Conservation (phyloP, 2,888 invertebrate species). For the Tupiocoris notatus region DNA sequence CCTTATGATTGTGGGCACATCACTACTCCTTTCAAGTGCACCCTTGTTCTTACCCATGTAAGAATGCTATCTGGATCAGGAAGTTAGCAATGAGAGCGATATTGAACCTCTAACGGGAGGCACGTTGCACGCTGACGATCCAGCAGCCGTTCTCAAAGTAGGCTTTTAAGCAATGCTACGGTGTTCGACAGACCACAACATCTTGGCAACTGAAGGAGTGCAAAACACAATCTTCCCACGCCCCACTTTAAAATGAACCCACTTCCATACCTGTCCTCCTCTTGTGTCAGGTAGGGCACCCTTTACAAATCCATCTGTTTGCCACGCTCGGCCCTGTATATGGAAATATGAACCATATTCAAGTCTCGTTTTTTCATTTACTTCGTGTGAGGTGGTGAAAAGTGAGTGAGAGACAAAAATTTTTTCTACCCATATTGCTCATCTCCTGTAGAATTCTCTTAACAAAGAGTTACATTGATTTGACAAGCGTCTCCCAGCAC, state of each 20-base stretch:
- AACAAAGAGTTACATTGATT: too few species aligned
- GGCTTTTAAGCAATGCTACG: conserved; percentile 15
- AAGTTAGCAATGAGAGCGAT: background rate
- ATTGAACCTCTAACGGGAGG: conserved; percentile 23
- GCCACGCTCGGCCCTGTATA: too few species aligned
- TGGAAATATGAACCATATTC: too few species aligned
- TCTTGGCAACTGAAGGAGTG: conserved; percentile 25
- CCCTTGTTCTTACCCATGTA: conserved; percentile 16
- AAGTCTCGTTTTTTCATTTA: too few species aligned
- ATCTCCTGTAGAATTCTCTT: too few species aligned
- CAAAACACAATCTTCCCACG: conserved; percentile 12
- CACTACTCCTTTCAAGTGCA: conserved; percentile 20
- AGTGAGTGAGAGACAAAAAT: too few species aligned
- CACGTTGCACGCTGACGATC: conserved; percentile 6
- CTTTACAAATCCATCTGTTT: too few species aligned
- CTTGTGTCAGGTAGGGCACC: too few species aligned
- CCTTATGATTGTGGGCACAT: conserved; percentile 18
- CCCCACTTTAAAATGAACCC: conserved; percentile 33
- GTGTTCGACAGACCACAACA: conserved; percentile 28
- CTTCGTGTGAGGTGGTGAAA: too few species aligned
- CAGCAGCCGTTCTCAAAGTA: conserved; percentile 18
- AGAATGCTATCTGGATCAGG: conserved; percentile 18
- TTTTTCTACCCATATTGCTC: too few species aligned
- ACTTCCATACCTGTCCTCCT: too few species aligned
- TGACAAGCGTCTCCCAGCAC: too few species aligned